Evolutionary conservation across 1,140 invertebrate species (phyloP), one percentile per base, ranked within the genome.

Genomic region (Pentalonia nigronervosa): DNA sequence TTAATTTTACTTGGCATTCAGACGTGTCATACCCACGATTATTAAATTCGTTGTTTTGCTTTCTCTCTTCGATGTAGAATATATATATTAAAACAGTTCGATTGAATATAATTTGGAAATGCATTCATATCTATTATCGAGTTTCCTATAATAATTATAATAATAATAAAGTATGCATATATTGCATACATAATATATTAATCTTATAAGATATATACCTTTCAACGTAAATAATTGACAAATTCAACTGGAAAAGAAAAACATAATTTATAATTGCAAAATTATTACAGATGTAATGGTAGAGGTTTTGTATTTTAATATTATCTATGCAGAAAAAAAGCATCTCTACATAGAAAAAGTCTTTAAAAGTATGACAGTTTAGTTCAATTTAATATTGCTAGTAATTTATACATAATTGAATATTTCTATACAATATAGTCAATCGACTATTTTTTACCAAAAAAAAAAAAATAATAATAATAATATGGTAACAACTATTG

Each of bases 1-100:
- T 93, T 93, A 86, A 93, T 93, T 83, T 84, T 53, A 93, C 81
- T 84, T 21, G 91, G 47, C 34, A 84, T 93, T 84, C 81, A 21
- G 81, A 93, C 81, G 76, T 93, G 91, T 93, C 81, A 53, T 50
- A 91, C 47, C 60, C 90, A 83, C 41, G 47, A 81, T 83, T 91
- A 91, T 48, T 34, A 91, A 91, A 91, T 81, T 48, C 34, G 90
- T 81, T 83, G 45, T 36, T 81, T 91, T 83, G 4, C 30, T 48
- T 81, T 76, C 90, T 76, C 90, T 90, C 56, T 45, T 90, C 21
- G 67, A 34, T 34, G 36, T 17, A 23, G 3, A 25, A 14, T 36
- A 86, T 41, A 47, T 41, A 30, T 21, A 86, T n/a, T 30, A 11
- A 50, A 89, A 89, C 34, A 36, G 34, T 89, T 89, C 87, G 87